phyloP scores from a whole-genome alignment of 2,888 invertebrate genomes.

The Drosophila ezoana region DNA sequence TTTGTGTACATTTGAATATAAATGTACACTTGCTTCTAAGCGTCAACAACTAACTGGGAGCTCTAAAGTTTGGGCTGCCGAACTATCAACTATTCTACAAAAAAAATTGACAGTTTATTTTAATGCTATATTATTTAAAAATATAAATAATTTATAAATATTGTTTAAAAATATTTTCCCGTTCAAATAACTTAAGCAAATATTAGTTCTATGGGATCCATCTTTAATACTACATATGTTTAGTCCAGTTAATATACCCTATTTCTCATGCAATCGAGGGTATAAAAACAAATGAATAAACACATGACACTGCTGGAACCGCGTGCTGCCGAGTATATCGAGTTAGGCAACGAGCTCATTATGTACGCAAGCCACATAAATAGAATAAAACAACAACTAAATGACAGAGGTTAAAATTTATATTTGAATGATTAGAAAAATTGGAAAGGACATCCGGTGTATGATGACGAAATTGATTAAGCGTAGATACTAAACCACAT shows the following conservation, averaged over 20 bases:
- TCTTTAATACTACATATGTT: no score
- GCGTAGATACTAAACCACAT: background rate
- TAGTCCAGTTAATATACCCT: background rate
- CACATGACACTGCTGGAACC: conserved; percentile 30
- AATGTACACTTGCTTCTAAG: conserved; percentile 1
- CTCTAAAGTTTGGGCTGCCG: no score
- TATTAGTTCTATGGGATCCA: no score
- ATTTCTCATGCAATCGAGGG: conserved; percentile 20
- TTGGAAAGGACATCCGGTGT: conserved; percentile 10
- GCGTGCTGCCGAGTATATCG: conserved; percentile 9
- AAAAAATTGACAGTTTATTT: background rate
- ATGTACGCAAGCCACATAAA: conserved; percentile 38
- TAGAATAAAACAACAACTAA: conserved; percentile 10
- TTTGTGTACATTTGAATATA: conserved; percentile 1
- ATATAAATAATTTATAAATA: no score
- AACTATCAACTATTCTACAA: conserved; percentile 11
- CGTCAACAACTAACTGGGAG: background rate
- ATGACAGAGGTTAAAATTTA: background rate
- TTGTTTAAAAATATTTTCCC: no score
- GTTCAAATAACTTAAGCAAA: background rate
- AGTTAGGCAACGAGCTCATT: conserved; percentile 32
- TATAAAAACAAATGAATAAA: conserved; percentile 27
- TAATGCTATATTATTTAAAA: background rate
- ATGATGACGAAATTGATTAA: background rate
- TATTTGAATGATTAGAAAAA: conserved; percentile 4